Evolutionary conservation across 2,113 vertebrate species (phyloP).

Genomic region (Cichladusa arquata): DNA sequence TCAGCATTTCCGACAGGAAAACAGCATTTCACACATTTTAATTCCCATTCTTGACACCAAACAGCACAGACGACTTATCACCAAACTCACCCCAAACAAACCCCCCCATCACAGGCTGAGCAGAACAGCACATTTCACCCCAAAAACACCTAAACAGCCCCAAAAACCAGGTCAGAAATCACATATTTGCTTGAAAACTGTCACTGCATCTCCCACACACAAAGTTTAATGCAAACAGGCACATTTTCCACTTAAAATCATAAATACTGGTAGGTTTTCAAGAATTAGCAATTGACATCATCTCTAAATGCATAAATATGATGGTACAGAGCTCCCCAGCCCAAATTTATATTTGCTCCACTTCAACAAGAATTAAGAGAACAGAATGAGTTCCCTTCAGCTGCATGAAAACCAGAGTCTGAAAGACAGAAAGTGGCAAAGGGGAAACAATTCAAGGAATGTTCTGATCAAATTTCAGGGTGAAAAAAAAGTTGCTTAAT

Average conservation of each 20-base stretch:
- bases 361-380: not conserved
- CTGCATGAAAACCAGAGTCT: not conserved
- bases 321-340: not conserved
- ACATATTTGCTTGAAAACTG: not conserved
- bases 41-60: not conserved
- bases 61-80: not conserved
- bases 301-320: fast-evolving
- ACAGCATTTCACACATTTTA: not conserved
- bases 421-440: not conserved
- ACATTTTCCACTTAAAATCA: not conserved
- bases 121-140: not conserved
- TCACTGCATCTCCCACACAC: not conserved
- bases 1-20: not conserved
- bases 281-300: not conserved
- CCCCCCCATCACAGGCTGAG: not conserved
- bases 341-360: not conserved
- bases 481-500: not conserved
- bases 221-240: not conserved
- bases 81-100: not conserved
- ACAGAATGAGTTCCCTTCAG: not conserved
- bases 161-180: fast-evolving
- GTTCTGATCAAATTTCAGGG: not conserved
- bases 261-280: not conserved
- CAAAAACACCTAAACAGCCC: fast-evolving
- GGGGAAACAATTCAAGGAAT: not conserved